Base-by-base conservation (phyloP, 1,140 invertebrate species). In the Augochlora pura region DNA sequence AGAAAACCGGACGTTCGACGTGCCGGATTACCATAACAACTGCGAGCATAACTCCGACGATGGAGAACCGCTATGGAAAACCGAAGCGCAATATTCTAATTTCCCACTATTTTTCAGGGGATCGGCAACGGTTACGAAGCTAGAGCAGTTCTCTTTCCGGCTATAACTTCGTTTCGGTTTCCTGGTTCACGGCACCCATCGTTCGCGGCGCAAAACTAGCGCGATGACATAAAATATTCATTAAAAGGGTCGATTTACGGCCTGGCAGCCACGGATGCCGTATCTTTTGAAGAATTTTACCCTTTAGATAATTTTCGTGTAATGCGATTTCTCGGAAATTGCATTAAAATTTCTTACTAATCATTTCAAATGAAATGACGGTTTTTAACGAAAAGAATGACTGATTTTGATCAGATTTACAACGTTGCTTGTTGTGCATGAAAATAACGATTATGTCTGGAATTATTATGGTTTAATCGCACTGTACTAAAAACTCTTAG, bases 131-230 rank as follows among this genome's bases (percentile, higher is more conserved):
- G 25, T n/a, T 39, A 18, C 14, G 42, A 14, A 39, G 38, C 18
- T 57, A 12, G 9, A 46, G 42, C 14, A 67, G 49, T 38, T 75
- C 59, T 67, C 52, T 49, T 59, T 75, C 52, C 18, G 38, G 64
- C 21, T 38, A 16, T 54, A 54, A 52, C 32, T 74, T 42, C n/a
- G 5, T 39, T 21, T 75, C 52, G 32, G 66, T 57, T 66, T 75
- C 27, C 32, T 32, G 9, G 0, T 75, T 75, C 73, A 21, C 8
- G 49, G 73, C 67, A 75, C 49, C 38, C n/a, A 75, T 59, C 27
- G 18, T 8, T 21, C 46, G 8, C 39, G 18, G 21, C 38, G 7
- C 25, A 67, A 67, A 67, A 42, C 32, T 0, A 2, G 32, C 6
- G 16, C 21, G n/a, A 2, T 32, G 23, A 67, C 57, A 57, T 6